Percentiles rank a stretch among this genome's conserved stretches.
phyloP scores from a whole-genome alignment of 2,888 invertebrate species.

The Sarcophaga variegata region DNA sequence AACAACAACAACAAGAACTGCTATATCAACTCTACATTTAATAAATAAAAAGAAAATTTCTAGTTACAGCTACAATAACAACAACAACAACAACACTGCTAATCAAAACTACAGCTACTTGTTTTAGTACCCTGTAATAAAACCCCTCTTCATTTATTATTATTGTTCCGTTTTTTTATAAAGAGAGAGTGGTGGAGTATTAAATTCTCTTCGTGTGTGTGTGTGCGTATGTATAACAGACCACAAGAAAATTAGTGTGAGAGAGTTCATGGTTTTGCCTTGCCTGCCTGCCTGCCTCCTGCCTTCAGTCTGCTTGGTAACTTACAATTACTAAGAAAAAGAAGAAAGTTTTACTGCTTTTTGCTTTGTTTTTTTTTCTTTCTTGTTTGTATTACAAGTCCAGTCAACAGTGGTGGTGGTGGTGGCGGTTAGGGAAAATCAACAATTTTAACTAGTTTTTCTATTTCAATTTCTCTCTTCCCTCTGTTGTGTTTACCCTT shows the following conservation, averaged over 20 bases:
- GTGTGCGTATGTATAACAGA: background rate
- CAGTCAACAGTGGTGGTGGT: conserved; percentile 5
- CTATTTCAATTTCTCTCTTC: conserved; percentile 30
- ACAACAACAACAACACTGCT: too few species aligned
- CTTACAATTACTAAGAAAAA: conserved; percentile 3
- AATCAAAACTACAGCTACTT: too few species aligned
- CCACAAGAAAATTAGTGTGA: conserved; percentile 54
- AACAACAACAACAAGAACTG: too few species aligned
- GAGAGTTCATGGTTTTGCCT: conserved; percentile 19
- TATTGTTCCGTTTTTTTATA: background rate
- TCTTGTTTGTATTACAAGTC: too few species aligned
- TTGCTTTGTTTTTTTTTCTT: too few species aligned
- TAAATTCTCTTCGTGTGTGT: conserved; percentile 36
- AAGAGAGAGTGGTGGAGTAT: background rate
- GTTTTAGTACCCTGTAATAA: too few species aligned
- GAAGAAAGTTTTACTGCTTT: conserved; percentile 37
- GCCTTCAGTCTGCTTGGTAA: too few species aligned
- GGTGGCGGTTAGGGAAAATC: conserved; percentile 42
- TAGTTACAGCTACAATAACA: too few species aligned
- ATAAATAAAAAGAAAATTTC: too few species aligned
- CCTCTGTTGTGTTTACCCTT: conserved; percentile 1
- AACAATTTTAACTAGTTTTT: conserved; percentile 45
- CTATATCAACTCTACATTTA: too few species aligned
- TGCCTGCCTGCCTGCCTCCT: background rate
- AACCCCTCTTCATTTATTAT: background rate